These are phyloP conservation scores for Chelmon rostratus DNA, from an alignment of 2,797 vertebrate genomes.

Conservation along the genomic window DNA sequence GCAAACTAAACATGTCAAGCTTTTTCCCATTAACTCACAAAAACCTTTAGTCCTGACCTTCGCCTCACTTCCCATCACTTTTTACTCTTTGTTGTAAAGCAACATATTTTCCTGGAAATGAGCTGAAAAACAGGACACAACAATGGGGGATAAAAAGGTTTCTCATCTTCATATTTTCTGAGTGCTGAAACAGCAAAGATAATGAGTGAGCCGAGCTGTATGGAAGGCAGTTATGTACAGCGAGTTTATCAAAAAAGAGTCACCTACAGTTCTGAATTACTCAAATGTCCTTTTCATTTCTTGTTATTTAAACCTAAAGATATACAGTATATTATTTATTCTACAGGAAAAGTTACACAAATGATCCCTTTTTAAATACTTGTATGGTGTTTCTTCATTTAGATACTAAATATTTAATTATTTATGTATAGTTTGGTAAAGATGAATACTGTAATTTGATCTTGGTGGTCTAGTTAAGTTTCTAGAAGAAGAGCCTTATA, in stretches of 20 bases:
- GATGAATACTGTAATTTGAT: conserved; percentile 90
- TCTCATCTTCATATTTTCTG: conserved; percentile 67
- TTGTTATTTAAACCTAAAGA: conserved; percentile 89
- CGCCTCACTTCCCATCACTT: conserved; percentile 6
- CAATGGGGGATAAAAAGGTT: conserved; percentile 47
- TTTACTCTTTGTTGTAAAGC: conserved; percentile 75
- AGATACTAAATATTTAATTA: conserved; percentile 94
- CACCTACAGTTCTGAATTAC: conserved; percentile 94
- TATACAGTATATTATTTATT: conserved; percentile 94
- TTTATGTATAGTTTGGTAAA: conserved; percentile 91
- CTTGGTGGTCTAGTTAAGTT: conserved; percentile 90
- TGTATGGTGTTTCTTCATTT: conserved; percentile 85
- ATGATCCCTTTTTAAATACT: conserved; percentile 91
- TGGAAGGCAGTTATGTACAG: conserved; percentile 98
- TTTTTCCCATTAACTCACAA: conserved; percentile 24
- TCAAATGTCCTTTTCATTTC: conserved; percentile 90
- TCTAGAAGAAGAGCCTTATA: conserved; percentile 93
- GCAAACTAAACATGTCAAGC: conserved; percentile 37
- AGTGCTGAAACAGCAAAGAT: conserved; percentile 92
- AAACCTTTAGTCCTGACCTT: conserved; percentile 2
- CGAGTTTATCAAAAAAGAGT: conserved; percentile 92
- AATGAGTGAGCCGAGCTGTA: conserved; percentile 91
- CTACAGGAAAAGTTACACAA: conserved; percentile 98
- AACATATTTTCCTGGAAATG: conserved; percentile 81
- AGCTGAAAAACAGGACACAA: conserved; percentile 86